Evolutionary conservation across 2,888 invertebrate species (phyloP), one percentile per base, ranked within the genome.

Genomic region (Hydraecia micacea): DNA sequence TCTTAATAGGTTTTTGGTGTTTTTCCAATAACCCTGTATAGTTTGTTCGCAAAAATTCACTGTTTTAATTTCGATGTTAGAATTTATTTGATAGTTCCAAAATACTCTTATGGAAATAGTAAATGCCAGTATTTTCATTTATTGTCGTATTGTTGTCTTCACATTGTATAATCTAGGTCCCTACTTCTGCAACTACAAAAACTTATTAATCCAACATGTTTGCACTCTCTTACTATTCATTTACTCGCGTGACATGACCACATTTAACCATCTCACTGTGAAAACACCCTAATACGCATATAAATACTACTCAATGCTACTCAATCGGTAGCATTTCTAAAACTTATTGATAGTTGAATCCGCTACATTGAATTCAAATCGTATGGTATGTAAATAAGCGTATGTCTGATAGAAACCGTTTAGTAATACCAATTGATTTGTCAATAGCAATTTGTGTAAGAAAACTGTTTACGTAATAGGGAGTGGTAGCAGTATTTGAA

Each of bases 341-440:
- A 79, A 73, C 52, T 8, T 82, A 86, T 78, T 81, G 87, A 80
- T 86, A 70, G 75, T 78, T 76, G 80, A 81, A 79, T 76, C 67
- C 70, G 60, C 86, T 76, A 65, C 87, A 87, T 85, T 85, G 83
- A 85, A 86, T 87, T 86, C 79, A 87, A 86, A 86, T 87, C n/a
- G 79, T 75, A 62, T 49, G 15, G 62, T 71, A 83, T 85, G 88
- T 84, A 83, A 91, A 91, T 90, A 81, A 72, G 72, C 72, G 3
- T 36, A 70, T 69, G 75, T 78, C 85, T 76, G 84, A 86, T 89
- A 85, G 86, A 84, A 86, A 90, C 87, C 83, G 86, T 86, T 85
- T 86, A 80, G 85, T 77, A 86, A 85, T 84, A 83, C 83, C 89
- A 88, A 91, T 92, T 91, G 88, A 86, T 89, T 87, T 90, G 89